These are phyloP conservation scores for Anolis apletophallus DNA, from an alignment of 2,797 vertebrate species.

Conservation along the genomic window DNA sequence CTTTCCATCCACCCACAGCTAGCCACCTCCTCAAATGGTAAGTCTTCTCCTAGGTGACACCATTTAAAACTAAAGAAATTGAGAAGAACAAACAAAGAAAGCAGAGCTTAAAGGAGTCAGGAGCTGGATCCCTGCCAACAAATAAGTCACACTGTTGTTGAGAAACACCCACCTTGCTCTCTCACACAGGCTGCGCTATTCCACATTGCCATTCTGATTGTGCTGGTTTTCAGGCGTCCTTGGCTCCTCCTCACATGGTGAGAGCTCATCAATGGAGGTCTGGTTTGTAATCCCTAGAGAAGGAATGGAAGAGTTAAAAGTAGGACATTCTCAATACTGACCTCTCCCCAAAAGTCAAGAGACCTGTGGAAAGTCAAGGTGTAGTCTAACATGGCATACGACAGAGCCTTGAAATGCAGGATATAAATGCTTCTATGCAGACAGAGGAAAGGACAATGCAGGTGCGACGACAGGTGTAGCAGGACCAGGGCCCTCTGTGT, in stretches of 20 bases:
- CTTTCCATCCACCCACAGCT: background rate
- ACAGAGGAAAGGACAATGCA: background rate
- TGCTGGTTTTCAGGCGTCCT: slow-evolving; percentile 48
- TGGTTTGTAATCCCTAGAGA: slow-evolving; percentile 87
- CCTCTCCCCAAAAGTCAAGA: background rate
- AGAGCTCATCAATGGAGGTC: slow-evolving; percentile 82
- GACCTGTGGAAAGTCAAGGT: background rate
- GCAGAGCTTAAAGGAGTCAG: no score
- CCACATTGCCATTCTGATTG: slow-evolving; percentile 80
- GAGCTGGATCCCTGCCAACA: background rate
- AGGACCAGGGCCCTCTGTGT: background rate
- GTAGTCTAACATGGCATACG: no score
- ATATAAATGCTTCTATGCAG: background rate
- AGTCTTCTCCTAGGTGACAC: no score
- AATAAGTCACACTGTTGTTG: background rate
- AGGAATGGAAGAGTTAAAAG: background rate
- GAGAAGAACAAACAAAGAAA: background rate
- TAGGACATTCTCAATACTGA: background rate
- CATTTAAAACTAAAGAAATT: background rate
- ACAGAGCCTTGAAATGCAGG: background rate
- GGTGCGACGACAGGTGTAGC: background rate
- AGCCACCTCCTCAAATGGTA: background rate
- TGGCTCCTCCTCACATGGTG: slow-evolving; percentile 77
- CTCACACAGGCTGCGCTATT: slow-evolving; percentile 60
- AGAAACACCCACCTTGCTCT: slow-evolving; percentile 41